phyloP scores from a whole-genome alignment of 2,888 invertebrate genomes.

The Nomada flava region DNA sequence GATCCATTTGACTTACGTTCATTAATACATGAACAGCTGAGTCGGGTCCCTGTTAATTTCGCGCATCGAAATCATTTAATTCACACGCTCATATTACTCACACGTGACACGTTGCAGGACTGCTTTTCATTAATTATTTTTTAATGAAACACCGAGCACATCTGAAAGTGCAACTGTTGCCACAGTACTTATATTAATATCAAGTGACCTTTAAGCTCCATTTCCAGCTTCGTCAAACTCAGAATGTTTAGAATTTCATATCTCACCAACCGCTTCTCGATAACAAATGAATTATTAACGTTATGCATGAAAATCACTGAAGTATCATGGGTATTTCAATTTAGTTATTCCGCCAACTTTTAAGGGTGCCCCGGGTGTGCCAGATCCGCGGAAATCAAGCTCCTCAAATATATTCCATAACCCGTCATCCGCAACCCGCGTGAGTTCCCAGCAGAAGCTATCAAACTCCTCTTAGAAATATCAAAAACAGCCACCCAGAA shows the following conservation, averaged over 20 bases:
- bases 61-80: slow-evolving; percentile 24
- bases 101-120: background rate
- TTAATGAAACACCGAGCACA: background rate
- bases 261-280: too few relatives aligned
- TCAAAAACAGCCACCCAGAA: slow-evolving; percentile 5
- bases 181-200: background rate
- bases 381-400: background rate
- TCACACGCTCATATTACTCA: slow-evolving; percentile 10
- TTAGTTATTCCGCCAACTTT: too few relatives aligned
- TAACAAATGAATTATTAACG: too few relatives aligned
- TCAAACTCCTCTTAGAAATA: slow-evolving; percentile 20
- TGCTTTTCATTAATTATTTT: background rate
- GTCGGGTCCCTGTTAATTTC: too few relatives aligned
- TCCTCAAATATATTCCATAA: slow-evolving; percentile 10
- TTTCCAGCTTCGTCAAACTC: too few relatives aligned
- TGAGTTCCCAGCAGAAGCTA: background rate
- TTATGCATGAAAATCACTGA: too few relatives aligned
- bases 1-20: too few relatives aligned
- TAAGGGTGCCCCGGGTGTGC: background rate
- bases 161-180: background rate
- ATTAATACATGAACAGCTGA: too few relatives aligned
- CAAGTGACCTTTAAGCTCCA: too few relatives aligned
- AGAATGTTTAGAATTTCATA: too few relatives aligned
- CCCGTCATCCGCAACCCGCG: background rate
- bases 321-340: too few relatives aligned